Evolutionary conservation across 2,113 vertebrate genomes (phyloP).

Genomic region (Sylvia atricapilla): DNA sequence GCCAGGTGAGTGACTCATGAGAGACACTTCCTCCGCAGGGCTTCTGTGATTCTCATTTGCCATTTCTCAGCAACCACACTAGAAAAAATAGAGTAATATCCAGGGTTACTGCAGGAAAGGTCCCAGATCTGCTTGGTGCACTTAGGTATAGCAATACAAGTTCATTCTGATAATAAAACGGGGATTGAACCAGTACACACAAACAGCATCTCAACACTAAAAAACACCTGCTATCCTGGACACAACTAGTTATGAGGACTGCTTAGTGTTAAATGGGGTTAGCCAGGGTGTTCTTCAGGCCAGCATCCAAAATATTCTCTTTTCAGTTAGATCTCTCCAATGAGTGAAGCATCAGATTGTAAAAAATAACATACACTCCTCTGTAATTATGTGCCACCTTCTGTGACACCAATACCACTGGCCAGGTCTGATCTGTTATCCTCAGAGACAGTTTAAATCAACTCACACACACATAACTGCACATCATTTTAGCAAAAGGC

Average conservation of each 20-base stretch:
- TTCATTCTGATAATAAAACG: neutral
- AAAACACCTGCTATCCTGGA: neutral
- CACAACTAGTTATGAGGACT: neutral
- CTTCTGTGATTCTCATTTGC: conserved; percentile 92
- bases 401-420: neutral
- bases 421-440: neutral
- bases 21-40: conserved; percentile 82
- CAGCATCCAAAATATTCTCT: neutral
- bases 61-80: conserved; percentile 85
- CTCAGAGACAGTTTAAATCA: neutral
- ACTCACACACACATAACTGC: neutral
- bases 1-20: conserved; percentile 84
- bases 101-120: neutral
- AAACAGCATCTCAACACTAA: neutral
- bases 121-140: neutral
- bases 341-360: neutral
- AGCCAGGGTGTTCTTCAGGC: neutral
- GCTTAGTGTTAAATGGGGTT: neutral
- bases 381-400: neutral
- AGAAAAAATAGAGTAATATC: conserved; percentile 8
- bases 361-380: neutral
- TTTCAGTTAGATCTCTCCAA: neutral
- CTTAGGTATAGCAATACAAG: neutral
- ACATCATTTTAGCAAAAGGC: neutral
- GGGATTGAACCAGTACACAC: neutral